Conservation (phyloP, 2,113 vertebrate species). For the Mesitornis unicolor region DNA sequence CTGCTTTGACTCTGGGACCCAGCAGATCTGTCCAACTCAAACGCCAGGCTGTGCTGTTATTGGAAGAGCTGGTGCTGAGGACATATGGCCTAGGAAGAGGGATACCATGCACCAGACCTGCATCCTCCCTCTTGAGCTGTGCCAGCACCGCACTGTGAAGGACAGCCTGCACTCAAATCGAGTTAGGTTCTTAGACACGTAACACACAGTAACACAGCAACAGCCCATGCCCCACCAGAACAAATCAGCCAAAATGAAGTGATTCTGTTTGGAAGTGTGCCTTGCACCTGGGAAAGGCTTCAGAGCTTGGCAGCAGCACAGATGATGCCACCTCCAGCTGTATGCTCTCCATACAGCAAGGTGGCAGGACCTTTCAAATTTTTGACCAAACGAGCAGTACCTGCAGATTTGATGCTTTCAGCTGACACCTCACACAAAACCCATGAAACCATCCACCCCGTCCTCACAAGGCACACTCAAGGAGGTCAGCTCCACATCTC, state of each 20-base stretch:
- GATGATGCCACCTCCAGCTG: not conserved
- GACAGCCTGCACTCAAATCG: not conserved
- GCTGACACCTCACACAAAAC: not conserved
- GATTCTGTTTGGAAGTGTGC: not conserved
- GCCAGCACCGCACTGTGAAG: rapidly evolving
- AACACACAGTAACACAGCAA: not conserved
- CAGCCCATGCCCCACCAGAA: not conserved
- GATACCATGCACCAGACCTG: rapidly evolving
- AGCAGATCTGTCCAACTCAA: not conserved
- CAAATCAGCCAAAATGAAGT: not conserved
- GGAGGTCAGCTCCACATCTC: no score
- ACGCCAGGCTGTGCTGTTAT: rapidly evolving
- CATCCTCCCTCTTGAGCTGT: not conserved
- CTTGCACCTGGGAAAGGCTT: not conserved
- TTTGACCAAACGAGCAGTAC: not conserved
- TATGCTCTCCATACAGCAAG: no score
- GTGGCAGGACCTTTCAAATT: not conserved
- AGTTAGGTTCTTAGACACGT: not conserved
- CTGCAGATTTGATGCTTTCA: not conserved
- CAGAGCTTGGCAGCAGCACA: not conserved
- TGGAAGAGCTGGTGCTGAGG: not conserved
- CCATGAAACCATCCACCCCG: not conserved
- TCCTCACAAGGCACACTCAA: rapidly evolving
- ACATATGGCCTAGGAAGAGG: not conserved
- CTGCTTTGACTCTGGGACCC: not conserved